phyloP scores from a whole-genome alignment of 35 echinoderm and acorn worm genomes.

The Amphiura filiformis region DNA sequence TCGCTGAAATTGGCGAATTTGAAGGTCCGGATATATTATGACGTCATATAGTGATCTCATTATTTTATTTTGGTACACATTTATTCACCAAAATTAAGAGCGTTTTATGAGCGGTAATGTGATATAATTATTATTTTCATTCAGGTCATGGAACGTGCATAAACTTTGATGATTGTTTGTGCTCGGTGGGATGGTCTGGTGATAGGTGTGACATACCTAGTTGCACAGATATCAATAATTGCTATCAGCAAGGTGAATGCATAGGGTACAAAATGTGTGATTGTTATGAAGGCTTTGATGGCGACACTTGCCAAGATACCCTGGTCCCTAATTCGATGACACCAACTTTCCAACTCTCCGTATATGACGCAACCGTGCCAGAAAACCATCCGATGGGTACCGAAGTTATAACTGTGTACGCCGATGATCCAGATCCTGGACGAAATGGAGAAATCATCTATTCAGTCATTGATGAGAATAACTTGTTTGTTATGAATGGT shows the following conservation, averaged over 20 bases:
- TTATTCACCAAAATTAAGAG: neutral
- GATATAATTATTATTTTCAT: neutral
- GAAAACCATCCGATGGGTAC: constrained; percentile 8
- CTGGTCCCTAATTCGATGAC: neutral
- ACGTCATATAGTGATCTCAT: neutral
- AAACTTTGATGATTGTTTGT: neutral
- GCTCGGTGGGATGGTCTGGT: neutral
- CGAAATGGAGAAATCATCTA: neutral
- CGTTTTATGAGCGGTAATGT: neutral
- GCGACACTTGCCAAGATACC: neutral
- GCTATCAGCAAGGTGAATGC: neutral
- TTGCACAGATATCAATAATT: neutral
- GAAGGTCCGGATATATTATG: neutral
- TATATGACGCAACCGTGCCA: neutral
- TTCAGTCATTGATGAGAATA: neutral
- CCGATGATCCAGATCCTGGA: neutral
- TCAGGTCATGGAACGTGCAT: neutral
- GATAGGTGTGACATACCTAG: neutral
- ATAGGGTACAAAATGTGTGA: neutral
- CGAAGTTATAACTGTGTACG: neutral
- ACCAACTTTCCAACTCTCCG: neutral
- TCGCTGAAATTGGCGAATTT: neutral
- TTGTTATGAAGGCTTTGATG: constrained; percentile 6
- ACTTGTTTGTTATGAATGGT: neutral
- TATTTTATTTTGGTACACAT: neutral